Evolutionary conservation across 2,113 vertebrate genomes (phyloP), one percentile per base, ranked within the genome.

Genomic region (Dipodomys ordii): DNA sequence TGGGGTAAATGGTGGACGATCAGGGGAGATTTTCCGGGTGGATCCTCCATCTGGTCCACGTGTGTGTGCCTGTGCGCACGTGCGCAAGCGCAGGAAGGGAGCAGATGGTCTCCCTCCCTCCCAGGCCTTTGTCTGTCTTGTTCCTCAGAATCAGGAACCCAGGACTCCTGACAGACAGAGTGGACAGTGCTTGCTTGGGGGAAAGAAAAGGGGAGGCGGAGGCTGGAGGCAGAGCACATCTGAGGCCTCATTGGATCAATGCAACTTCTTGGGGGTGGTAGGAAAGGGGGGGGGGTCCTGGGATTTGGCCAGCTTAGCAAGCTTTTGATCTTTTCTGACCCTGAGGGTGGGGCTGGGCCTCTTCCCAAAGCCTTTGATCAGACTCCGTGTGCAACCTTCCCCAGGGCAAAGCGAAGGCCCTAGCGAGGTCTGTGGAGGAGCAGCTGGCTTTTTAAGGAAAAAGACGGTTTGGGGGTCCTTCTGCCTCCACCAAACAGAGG

Each of bases 101-200:
- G 53, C 53, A 57, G 53, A 57, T 57, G 72, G 44, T 28, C 12
- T 2, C 2, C 0, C 20, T 4, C 27, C 39, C 20, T 67, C 35
- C 46, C 46, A 9, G 79, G 32, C 83, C 87, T 92, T 87, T 89
- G 94, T 97, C 65, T 82, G 92, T 97, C 65, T 85, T 72, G 0
- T 22, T 73, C 30, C 22, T 32, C 27, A n/a, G 46, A 53, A 39
- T 39, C 4, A 0, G 69, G 35, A 68, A 84, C 46, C 77, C 35
- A 18, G 25, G 30, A 44, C 28, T 39, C 49, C 90, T 57, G 84
- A 71, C 32, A 67, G n/a, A 90, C 20, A 23, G n/a, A 68, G 15
- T 46, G 6, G 76, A 72, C n/a, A 16, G 39, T 39, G 39, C 39
- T 39, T 39, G 39, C 39, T 39, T 39, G 39, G 39, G 25, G 81